Evolutionary conservation across 2,888 invertebrate genomes (phyloP), one percentile per base, ranked within the genome.

Genomic region (Agrotis exclamationis): DNA sequence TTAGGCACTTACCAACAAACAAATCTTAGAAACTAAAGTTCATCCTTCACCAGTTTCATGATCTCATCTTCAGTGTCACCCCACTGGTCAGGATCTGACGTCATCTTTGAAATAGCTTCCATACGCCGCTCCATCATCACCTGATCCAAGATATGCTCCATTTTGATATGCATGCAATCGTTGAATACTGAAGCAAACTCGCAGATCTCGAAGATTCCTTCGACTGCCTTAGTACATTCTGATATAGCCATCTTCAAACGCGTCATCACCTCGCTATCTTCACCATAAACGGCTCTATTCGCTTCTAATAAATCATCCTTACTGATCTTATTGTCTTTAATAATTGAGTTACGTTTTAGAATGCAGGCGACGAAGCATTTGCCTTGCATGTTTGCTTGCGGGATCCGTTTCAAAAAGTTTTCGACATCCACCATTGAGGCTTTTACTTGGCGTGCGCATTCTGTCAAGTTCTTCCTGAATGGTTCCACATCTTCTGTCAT

Each of bases 321-420:
- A 44, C 88, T 87, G 9, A 96, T 89, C 82, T 94, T 95, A 67
- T 96, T 95, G 6, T 93, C 91, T 18, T 85, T 88, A 76, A 96
- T 95, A 4, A 96, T 93, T 0, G 87, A 79, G 70, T 94, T 96
- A 1, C 95, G 86, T 77, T 93, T 95, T 2, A 96, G 74, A 47
- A 96, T 95, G 70, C 96, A 96, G 0, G 96, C 96, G 2, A 96
- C 96, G 73, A 96, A 94, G 62, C 96, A 96, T 88, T 96, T 95
- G 0, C 96, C 96, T 76, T 94, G 89, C 82, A 90, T 78, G 0
- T 92, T 88, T 0, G 88, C 82, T 59, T 95, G 95, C 0, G 96
- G 96, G 50, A 95, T 87, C 60, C 94, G 86, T 79, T 95, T 95
- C 14, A 96, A 79, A 67, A 96, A 96, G 47, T 91, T 88, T 71